phyloP scores from a whole-genome alignment of 2,797 vertebrate genomes.

The Chanos chanos region DNA sequence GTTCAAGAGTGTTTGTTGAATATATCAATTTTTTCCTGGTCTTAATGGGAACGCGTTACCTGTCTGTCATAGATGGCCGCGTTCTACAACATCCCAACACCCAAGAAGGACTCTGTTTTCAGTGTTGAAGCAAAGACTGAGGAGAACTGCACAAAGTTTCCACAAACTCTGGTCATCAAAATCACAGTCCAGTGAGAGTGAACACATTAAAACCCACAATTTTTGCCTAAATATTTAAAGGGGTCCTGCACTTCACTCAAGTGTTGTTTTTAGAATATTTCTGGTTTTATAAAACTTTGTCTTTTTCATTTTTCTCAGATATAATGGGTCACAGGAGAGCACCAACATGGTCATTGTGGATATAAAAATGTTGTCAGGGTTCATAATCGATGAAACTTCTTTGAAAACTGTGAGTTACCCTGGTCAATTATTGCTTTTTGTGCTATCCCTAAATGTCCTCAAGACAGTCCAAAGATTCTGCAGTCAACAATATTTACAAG shows the following conservation, averaged over 20 bases:
- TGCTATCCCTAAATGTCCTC: background rate
- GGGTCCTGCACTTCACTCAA: no score
- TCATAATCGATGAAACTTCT: conserved; percentile 40
- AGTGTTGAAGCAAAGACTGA: conserved; percentile 29
- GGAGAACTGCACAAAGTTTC: conserved; percentile 20
- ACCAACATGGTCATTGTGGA: conserved; percentile 69
- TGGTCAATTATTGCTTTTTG: background rate
- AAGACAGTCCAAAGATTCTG: background rate
- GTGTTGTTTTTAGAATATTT: background rate
- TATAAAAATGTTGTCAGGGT: conserved; percentile 66
- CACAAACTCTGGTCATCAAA: conserved; percentile 4
- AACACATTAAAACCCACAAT: background rate
- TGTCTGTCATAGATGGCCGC: conserved; percentile 50
- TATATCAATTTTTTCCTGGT: background rate
- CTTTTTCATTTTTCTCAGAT: conserved; percentile 44
- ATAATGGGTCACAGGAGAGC: conserved; percentile 26
- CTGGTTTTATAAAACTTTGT: background rate
- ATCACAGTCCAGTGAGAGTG: conserved; percentile 36
- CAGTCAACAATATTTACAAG: background rate
- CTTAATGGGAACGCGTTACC: background rate
- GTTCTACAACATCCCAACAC: conserved; percentile 66
- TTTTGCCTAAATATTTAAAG: background rate
- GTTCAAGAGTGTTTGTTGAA: background rate
- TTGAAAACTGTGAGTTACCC: conserved; percentile 44
- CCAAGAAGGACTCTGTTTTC: conserved; percentile 27